Percentiles rank a stretch among this genome's conserved stretches.
phyloP scores from a whole-genome alignment of 2,113 vertebrate species.

The Coreoperca whiteheadi region DNA sequence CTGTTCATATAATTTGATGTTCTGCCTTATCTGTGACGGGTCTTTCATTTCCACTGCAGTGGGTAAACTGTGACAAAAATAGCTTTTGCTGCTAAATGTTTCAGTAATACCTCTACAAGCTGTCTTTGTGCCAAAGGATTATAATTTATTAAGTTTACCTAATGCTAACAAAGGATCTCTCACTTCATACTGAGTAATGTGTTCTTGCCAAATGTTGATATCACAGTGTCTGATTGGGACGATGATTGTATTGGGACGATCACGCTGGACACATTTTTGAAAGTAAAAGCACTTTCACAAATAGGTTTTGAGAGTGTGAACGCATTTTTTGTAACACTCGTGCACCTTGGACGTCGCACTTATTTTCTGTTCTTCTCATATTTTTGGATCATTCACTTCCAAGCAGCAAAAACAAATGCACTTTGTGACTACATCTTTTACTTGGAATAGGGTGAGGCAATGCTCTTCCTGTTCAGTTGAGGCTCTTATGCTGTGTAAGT shows the following conservation, averaged over 20 bases:
- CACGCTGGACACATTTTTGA: neutral
- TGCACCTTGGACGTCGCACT: neutral
- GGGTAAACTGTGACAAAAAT: constrained; percentile 2
- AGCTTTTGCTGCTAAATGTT: constrained; percentile 1
- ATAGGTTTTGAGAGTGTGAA: neutral
- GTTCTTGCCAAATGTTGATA: neutral
- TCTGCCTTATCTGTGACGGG: constrained; percentile 1
- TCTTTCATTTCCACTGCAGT: neutral
- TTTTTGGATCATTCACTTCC: neutral
- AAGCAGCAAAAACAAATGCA: too few relatives aligned
- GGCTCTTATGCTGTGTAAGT: neutral
- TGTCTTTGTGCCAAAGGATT: neutral
- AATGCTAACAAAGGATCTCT: neutral
- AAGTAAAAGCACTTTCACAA: neutral
- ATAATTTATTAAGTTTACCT: neutral
- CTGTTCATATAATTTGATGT: neutral
- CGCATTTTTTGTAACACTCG: neutral
- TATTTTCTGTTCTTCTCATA: neutral
- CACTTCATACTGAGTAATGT: neutral
- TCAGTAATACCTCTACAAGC: neutral
- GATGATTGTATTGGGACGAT: neutral
- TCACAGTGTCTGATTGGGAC: neutral
- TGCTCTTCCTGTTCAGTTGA: neutral
- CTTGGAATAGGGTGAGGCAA: neutral
- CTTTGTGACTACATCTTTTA: neutral